A percentile compares a stretch with the other conserved stretches of the same genome.
Conservation (phyloP, 1,140 invertebrate genomes). For the Homalodisca vitripennis region DNA sequence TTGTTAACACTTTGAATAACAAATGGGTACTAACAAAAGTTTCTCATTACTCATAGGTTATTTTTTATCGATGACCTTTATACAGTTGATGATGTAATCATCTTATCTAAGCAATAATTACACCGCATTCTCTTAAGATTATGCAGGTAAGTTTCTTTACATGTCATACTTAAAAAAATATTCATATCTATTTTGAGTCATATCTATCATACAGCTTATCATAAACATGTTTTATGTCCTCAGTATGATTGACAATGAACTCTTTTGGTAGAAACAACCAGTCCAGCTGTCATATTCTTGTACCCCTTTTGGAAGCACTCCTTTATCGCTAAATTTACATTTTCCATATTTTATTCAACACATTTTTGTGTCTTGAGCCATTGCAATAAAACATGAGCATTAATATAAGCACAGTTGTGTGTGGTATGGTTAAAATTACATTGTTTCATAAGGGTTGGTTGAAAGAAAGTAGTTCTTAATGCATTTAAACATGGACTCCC, state of each 20-base stretch:
- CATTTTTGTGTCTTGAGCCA: neutral
- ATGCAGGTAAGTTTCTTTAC: neutral
- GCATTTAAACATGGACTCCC: neutral
- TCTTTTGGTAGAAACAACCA: neutral
- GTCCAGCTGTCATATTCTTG: neutral
- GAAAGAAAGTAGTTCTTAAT: neutral
- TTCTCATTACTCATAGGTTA: neutral
- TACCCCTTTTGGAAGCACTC: no score
- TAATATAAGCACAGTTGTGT: neutral
- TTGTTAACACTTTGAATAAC: no score
- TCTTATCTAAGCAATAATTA: neutral
- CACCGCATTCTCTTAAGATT: neutral
- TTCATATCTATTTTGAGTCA: neutral
- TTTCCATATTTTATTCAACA: neutral
- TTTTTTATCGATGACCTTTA: neutral
- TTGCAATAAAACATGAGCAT: conserved; percentile 11
- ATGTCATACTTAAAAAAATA: neutral
- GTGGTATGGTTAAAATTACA: neutral
- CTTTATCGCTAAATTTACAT: neutral
- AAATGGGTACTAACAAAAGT: no score
- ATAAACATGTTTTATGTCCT: neutral
- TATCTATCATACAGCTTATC: neutral
- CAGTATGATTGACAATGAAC: neutral
- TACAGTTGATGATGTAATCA: neutral
- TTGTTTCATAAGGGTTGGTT: neutral